Evolutionary conservation across 1,140 invertebrate species (phyloP), one percentile per base, ranked within the genome.

Genomic region (Bombyx mandarina): DNA sequence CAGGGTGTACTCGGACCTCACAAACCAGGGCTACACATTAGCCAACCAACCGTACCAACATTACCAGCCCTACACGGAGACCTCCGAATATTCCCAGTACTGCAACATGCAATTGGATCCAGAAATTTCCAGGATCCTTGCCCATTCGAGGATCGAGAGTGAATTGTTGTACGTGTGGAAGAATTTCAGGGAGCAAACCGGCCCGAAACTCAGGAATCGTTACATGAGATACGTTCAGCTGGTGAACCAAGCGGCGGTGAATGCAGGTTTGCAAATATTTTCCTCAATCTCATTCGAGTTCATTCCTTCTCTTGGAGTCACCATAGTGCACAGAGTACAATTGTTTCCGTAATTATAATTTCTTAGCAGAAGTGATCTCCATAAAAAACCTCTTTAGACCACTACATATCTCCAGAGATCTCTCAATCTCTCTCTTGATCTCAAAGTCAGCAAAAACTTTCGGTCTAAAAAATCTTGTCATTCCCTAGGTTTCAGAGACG

Each of bases 151-250:
- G 60, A 91, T 94, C 67, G 92, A 92, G 52, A 91, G 91, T 2
- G 93, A 95, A 71, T 79, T 95, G 44, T 68, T 92, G 4, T 91
- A 95, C 63, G 90, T 93, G 5, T 98, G 96, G 96, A 89, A 89
- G 65, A 91, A 92, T 57, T 97, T 95, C 92, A 89, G 95, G 53
- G 93, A 96, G 58, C 91, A 92, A 48, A 90, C 92, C 9, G 96
- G 95, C 2, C 93, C 92, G 10, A 92, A 92, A 43, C 88, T 96
- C 66, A 93, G 91, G 73, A 90, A 92, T 56, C 90, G 93, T 57
- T 97, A 93, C 66, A 90, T 93, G 76, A 89, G 93, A 88, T 96
- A 95, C 69, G 90, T 95, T 0, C 89, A 93, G 63, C 79, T 97
- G 8, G 92, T 92, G 0, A 97, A 97, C 79, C 91, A 94, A 77